Evolutionary conservation across 2,888 invertebrate species (phyloP).

Genomic region (Xylota sylvarum): DNA sequence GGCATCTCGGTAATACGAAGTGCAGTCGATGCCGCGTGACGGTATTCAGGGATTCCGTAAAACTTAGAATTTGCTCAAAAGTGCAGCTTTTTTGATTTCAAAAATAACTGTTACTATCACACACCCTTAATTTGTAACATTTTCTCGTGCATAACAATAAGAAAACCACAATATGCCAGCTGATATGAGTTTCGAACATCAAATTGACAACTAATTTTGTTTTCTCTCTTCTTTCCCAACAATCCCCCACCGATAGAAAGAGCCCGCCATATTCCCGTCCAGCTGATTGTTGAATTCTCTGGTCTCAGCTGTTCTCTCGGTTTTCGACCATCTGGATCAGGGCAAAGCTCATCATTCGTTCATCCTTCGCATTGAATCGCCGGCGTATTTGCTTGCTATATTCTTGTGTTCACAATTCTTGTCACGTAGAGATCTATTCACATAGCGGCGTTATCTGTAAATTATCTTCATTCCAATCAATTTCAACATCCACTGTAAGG

Average conservation of each 20-base stretch:
- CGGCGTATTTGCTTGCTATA: conserved; percentile 25
- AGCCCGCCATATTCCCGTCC: conserved; percentile 3
- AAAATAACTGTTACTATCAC: conserved; percentile 12
- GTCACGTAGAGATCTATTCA: neutral
- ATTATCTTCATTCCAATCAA: neutral
- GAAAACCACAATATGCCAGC: neutral
- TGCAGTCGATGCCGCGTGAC: too few species aligned
- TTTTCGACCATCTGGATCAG: conserved; percentile 66
- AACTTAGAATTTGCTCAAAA: too few species aligned
- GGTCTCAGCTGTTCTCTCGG: conserved; percentile 72
- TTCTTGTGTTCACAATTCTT: conserved; percentile 9
- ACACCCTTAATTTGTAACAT: conserved; percentile 11
- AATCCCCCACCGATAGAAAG: neutral
- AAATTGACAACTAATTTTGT: conserved; percentile 25
- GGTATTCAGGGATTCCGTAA: too few species aligned
- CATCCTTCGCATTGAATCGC: conserved; percentile 31
- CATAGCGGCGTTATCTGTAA: neutral
- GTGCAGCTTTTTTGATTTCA: too few species aligned
- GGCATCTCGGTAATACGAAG: too few species aligned
- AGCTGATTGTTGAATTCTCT: conserved; percentile 69
- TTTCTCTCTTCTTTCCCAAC: neutral
- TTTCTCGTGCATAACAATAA: neutral
- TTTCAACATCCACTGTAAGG: neutral
- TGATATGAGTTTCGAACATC: conserved; percentile 45
- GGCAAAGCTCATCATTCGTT: conserved; percentile 46